Conservation (phyloP, 2,797 vertebrate species). For the Microtus obscurus region DNA sequence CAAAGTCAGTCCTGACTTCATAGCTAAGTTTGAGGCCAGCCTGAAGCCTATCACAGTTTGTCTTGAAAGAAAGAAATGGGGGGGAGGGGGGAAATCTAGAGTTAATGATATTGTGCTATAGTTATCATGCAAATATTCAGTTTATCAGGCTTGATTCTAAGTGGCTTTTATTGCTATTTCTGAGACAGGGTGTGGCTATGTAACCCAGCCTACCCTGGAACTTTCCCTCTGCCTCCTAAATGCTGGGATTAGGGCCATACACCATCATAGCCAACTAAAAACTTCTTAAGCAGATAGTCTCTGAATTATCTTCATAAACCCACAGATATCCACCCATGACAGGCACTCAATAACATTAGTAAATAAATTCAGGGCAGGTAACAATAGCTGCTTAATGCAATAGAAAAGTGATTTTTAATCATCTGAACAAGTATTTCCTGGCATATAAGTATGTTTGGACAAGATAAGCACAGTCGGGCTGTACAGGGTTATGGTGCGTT, state of each 20-base stretch:
- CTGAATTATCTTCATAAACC: constrained; percentile 46
- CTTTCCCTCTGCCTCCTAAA: not conserved
- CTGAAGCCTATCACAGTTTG: not conserved
- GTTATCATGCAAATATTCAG: not conserved
- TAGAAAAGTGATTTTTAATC: constrained; percentile 26
- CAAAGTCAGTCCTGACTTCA: not conserved
- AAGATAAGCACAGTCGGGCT: not conserved
- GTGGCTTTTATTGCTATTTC: not conserved
- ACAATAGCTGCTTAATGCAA: not conserved
- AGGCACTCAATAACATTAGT: constrained; percentile 11
- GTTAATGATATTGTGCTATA: not conserved
- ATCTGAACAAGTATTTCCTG: not conserved
- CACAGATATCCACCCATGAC: not conserved
- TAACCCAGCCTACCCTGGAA: not conserved
- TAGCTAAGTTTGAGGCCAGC: not conserved
- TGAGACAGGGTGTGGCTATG: not conserved
- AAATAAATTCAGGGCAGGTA: constrained; percentile 32
- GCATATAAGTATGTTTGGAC: not conserved
- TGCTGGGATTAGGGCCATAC: not conserved
- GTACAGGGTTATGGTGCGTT: not conserved
- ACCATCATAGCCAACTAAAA: not conserved
- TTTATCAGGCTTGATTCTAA: constrained; percentile 1
- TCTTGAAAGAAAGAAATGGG: too few species aligned
- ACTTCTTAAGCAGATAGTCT: constrained; percentile 4
- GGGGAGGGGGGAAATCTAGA: not conserved